Base-by-base conservation (phyloP, 2,888 invertebrate genomes). In the Leptopterna dolabrata region DNA sequence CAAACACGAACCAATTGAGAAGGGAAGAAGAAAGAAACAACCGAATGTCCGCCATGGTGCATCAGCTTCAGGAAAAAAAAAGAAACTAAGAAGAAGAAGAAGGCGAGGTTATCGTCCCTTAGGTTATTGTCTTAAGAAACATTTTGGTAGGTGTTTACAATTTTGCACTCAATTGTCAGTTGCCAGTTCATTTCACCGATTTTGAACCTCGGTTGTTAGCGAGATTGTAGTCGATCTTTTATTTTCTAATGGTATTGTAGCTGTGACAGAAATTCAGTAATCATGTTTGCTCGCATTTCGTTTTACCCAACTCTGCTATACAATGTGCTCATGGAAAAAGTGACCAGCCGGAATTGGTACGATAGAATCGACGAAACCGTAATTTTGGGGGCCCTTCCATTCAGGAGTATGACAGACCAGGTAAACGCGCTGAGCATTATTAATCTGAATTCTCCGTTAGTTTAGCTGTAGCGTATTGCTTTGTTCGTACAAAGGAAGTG, bases 351-450 rank as follows among this genome's bases (percentile, higher is more conserved):
- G 90, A 94, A 95, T 90, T 99, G 99, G 99, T 99, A 96, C 92
- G 96, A 98, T 92, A 94, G 97, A 91, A 97, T 99, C 90, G 99
- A 99, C 91, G 97, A 98, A 43, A 96, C 95, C 87, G 96, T 99
- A 14, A 96, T 99, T 91, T 93, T 99, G 45, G 99, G 99, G 14
- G 99, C 99, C 0, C 93, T 99, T 82, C 99, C 99, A n/a, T 98
- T 99, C 92, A 95, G 95, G 89, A 94, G 94, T 89, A 95, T 97
- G 94, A 95, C 96, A 0, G 94, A 95, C 43, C 89, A 89, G 82
- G 88, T 88, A 63, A 63, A n/a, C 43, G 6, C 47, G 13, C 16
- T 47, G 14, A 47, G 47, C 13, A 47, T 47, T 16, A 1, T 47
- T 47, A 43, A 9, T 43, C 11, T 43, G 6, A 11, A 43, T 43